These are phyloP conservation scores for Lepisosteus oculatus DNA, from an alignment of 2,113 vertebrate genomes.

Conservation along the genomic window DNA sequence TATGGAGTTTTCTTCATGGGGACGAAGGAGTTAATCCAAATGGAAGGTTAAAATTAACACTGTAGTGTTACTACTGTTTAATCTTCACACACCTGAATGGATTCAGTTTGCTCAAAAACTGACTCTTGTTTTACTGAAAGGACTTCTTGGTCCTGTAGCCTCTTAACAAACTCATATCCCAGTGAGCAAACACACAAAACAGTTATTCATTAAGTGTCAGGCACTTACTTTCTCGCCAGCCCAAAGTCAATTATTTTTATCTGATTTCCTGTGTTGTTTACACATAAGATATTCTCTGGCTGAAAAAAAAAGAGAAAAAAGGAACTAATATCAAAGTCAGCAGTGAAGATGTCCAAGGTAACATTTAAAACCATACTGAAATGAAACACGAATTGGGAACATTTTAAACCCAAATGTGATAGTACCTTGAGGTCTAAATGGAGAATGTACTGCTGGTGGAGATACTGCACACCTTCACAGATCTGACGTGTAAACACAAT, in stretches of 20 bases:
- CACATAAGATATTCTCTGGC: conserved; percentile 94
- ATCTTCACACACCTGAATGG: conserved; percentile 19
- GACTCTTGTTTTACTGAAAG: too few species aligned
- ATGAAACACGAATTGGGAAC: too few species aligned
- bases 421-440: conserved; percentile 90
- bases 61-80: background rate
- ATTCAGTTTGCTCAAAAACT: background rate
- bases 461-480: conserved; percentile 79
- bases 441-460: conserved; percentile 87
- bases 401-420: background rate
- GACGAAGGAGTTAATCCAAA: background rate
- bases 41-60: conserved; percentile 7
- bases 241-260: conserved; percentile 98
- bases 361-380: too few species aligned
- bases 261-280: conserved; percentile 78
- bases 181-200: too few species aligned
- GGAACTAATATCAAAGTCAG: background rate
- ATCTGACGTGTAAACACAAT: conserved; percentile 86
- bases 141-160: too few species aligned
- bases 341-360: too few species aligned
- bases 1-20: background rate
- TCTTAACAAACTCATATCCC: too few species aligned
- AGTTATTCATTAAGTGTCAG: background rate
- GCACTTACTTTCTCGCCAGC: conserved; percentile 78
- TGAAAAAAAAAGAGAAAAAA: conserved; percentile 40